These are phyloP conservation scores for Phyllotreta cruciferae DNA, from an alignment of 2,888 invertebrate genomes.

Conservation along the genomic window DNA sequence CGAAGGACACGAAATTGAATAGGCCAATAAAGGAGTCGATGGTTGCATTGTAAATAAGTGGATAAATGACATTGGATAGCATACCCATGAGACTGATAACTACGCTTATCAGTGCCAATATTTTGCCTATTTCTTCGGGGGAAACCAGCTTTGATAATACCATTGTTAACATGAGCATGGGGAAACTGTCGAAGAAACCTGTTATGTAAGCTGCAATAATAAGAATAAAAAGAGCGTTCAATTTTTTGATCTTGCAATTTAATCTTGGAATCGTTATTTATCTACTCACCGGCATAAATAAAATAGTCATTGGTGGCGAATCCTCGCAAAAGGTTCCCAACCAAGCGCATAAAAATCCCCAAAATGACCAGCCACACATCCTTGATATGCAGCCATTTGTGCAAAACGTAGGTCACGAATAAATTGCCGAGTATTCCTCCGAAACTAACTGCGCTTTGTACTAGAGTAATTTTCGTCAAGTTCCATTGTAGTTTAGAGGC, in stretches of 20 bases:
- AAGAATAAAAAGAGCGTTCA: too few relatives aligned
- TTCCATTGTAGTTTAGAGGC: constrained; percentile 70
- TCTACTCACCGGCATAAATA: constrained; percentile 66
- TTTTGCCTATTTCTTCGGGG: constrained; percentile 66
- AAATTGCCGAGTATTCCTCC: constrained; percentile 66
- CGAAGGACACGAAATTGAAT: constrained; percentile 62
- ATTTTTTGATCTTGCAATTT: too few relatives aligned
- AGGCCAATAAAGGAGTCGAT: constrained; percentile 65
- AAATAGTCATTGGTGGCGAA: constrained; percentile 61
- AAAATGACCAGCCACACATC: constrained; percentile 52
- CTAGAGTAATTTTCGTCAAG: constrained; percentile 67
- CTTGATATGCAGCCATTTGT: constrained; percentile 60
- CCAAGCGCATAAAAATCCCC: not conserved
- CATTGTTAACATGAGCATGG: constrained; percentile 66
- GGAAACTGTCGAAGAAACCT: constrained; percentile 63
- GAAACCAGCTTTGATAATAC: constrained; percentile 68
- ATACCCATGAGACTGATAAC: constrained; percentile 71
- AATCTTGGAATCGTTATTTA: too few relatives aligned
- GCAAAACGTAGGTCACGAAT: constrained; percentile 66
- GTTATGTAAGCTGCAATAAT: constrained; percentile 60
- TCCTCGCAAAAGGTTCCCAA: constrained; percentile 53
- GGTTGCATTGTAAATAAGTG: constrained; percentile 68
- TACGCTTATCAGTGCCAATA: constrained; percentile 72
- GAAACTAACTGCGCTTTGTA: constrained; percentile 62
- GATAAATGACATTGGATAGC: constrained; percentile 68